phyloP scores from a whole-genome alignment of 2,797 vertebrate genomes.

The Scleropages formosus region DNA sequence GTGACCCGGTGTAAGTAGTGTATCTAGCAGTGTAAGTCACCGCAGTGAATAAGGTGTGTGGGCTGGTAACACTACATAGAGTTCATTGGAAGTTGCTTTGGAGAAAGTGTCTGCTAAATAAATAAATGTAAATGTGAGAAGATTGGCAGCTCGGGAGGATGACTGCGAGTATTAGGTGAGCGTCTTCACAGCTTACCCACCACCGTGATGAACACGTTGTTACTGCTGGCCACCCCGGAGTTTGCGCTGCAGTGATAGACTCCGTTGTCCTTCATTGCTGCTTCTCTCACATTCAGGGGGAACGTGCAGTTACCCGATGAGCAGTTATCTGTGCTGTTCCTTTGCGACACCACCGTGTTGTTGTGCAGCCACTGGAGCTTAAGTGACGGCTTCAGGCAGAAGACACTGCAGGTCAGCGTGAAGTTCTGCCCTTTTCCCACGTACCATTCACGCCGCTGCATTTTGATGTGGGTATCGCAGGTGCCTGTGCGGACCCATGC shows the following conservation, averaged over 20 bases:
- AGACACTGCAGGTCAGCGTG: conserved; percentile 33
- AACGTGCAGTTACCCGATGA: neutral
- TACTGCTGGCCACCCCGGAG: neutral
- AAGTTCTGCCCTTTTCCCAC: conserved; percentile 33
- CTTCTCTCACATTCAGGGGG: conserved; percentile 14
- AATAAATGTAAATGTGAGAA: too few relatives aligned
- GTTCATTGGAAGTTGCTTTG: too few relatives aligned
- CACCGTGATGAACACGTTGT: conserved; percentile 24
- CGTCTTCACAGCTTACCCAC: conserved; percentile 5
- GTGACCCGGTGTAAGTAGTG: too few relatives aligned
- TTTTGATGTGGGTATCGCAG: conserved; percentile 19
- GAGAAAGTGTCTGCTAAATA: too few relatives aligned
- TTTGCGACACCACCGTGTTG: neutral
- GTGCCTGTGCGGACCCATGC: conserved; percentile 28
- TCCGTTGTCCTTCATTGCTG: conserved; percentile 30
- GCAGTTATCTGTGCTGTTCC: neutral
- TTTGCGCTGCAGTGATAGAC: conserved; percentile 29
- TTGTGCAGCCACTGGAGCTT: conserved; percentile 28
- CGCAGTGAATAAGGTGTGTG: too few relatives aligned
- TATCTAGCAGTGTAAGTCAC: too few relatives aligned
- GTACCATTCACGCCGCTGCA: neutral
- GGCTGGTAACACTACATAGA: too few relatives aligned
- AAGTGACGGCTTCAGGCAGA: neutral
- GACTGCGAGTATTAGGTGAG: too few relatives aligned
- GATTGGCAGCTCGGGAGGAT: too few relatives aligned